A percentile compares a stretch with the other conserved stretches of the same genome.
phyloP scores from a whole-genome alignment of 2,888 invertebrate species.

The Oligia fasciuncula region DNA sequence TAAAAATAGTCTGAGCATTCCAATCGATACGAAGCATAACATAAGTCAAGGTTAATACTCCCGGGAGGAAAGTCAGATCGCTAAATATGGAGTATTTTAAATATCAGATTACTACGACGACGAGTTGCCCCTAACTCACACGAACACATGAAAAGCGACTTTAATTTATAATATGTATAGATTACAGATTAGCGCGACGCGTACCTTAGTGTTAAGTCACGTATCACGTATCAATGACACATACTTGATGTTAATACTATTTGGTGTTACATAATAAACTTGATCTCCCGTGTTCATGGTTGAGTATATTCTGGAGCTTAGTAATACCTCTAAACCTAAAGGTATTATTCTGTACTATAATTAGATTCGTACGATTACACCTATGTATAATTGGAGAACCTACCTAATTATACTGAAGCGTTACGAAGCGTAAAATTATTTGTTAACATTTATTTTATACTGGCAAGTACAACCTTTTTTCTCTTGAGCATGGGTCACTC shows the following conservation, averaged over 20 bases:
- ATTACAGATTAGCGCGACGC: background rate
- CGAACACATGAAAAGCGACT: too few relatives aligned
- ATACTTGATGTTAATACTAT: slow-evolving; percentile 19
- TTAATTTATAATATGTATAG: background rate
- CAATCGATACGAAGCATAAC: slow-evolving; percentile 32
- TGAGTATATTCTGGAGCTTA: background rate
- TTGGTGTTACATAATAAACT: background rate
- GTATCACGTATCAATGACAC: slow-evolving; percentile 6
- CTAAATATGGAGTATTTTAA: slow-evolving; percentile 17
- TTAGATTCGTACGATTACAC: background rate
- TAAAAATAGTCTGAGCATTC: slow-evolving; percentile 45
- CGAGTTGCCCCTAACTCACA: too few relatives aligned
- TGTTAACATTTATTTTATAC: slow-evolving; percentile 8
- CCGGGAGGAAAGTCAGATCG: slow-evolving; percentile 8
- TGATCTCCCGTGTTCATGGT: background rate
- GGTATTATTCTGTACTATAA: background rate
- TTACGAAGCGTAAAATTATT: slow-evolving; percentile 14
- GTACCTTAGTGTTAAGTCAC: background rate
- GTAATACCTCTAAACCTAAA: too few relatives aligned
- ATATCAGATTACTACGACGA: background rate
- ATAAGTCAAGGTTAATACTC: slow-evolving; percentile 42
- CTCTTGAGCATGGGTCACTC: slow-evolving; percentile 5
- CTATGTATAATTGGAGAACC: background rate
- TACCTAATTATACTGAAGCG: background rate
- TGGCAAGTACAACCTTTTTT: slow-evolving; percentile 13